Evolutionary conservation across 2,113 vertebrate genomes (phyloP), one percentile per base, ranked within the genome.

Genomic region (Nothobranchius kuhntae): DNA sequence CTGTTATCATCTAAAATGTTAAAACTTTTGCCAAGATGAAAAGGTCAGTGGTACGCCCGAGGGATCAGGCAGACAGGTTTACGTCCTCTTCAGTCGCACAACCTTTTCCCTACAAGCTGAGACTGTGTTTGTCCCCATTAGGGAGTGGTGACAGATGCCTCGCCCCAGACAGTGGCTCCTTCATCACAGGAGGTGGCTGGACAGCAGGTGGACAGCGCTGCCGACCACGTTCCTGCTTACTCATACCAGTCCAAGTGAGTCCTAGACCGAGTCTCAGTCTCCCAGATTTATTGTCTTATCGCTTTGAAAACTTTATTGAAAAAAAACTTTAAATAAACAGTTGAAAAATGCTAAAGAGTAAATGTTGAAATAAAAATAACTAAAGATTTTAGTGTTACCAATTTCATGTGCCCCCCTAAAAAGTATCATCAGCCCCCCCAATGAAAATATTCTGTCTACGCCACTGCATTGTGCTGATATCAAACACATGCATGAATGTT

Each of bases 211-310:
- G 96, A 98, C 93, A 92, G 94, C 54, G 88, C 92, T 89, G 95
- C 82, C 52, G 95, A 98, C 87, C 96, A 97, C 10, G 93, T 95
- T 9, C 87, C 96, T 88, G 92, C 95, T 89, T 98, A 97, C 93
- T 96, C 96, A 71, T 98, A 97, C 94, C 96, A 97, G 91, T 95
- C 96, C 88, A 98, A 98, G 96, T 98, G 92, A 94, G 12, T 45
- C 12, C 42, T 10, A 44, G 7, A 44, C 7, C 21, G 21, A 21
- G 21, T 21, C 21, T 21, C 21, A 21, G 21, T 21, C 21, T 21
- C 21, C 21, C 21, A 7, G 10, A 9, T 42, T 42, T 42, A 42
- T 42, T 42, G 9, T 40, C 38, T 40, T 40, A 40, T 40, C 4
- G 9, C 7, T 40, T 9, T 40, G 38, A 40, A 40, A 30, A 30